phyloP scores from a whole-genome alignment of 2,888 invertebrate species.

The Dynastes maya region DNA sequence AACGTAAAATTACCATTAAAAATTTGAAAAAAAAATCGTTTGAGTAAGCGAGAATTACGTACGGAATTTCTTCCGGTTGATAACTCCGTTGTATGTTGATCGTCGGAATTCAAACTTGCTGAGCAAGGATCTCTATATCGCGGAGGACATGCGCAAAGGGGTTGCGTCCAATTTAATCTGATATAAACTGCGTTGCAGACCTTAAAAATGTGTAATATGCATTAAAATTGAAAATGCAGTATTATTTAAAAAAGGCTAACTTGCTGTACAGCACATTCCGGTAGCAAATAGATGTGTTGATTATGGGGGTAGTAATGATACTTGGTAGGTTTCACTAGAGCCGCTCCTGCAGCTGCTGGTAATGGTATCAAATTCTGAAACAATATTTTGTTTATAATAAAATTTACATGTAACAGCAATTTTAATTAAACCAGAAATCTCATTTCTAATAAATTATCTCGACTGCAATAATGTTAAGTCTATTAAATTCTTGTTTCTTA shows the following conservation, averaged over 20 bases:
- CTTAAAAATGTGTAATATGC: constrained; percentile 69
- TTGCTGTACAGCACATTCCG: constrained; percentile 96
- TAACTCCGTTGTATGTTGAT: constrained; percentile 92
- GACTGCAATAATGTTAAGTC: not conserved
- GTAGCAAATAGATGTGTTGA: constrained; percentile 92
- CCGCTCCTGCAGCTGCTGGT: constrained; percentile 79
- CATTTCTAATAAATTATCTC: constrained; percentile 6
- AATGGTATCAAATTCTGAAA: constrained; percentile 80
- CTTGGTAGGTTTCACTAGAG: constrained; percentile 89
- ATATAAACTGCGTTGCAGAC: constrained; percentile 96
- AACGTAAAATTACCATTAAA: constrained; percentile 58
- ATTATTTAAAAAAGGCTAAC: constrained; percentile 66
- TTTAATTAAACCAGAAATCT: not conserved
- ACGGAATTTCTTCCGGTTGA: constrained; percentile 76
- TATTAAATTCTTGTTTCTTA: no score
- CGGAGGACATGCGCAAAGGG: constrained; percentile 92
- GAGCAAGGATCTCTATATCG: constrained; percentile 93
- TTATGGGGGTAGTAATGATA: constrained; percentile 96
- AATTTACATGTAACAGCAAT: not conserved
- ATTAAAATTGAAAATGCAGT: no score
- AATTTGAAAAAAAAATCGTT: not conserved
- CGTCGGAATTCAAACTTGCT: constrained; percentile 90
- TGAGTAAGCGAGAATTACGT: not conserved
- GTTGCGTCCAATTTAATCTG: constrained; percentile 92
- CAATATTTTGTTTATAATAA: constrained; percentile 31